These are phyloP conservation scores for Augochlora pura DNA, from an alignment of 1,140 invertebrate species.

Conservation along the genomic window DNA sequence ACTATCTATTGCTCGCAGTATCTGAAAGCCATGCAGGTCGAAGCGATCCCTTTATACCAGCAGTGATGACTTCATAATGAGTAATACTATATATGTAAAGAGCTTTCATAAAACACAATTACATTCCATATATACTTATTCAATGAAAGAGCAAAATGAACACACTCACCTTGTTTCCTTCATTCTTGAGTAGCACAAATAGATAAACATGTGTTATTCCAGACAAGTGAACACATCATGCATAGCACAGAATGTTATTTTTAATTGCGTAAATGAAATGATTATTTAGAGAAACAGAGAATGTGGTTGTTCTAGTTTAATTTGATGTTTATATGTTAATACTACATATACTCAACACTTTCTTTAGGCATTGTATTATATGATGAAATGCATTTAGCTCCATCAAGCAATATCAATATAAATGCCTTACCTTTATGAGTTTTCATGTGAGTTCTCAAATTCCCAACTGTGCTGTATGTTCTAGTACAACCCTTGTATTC, in stretches of 20 bases:
- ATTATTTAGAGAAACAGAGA: background rate
- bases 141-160: background rate
- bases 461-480: constrained; percentile 96
- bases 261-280: constrained; percentile 4
- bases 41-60: constrained; percentile 68
- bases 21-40: constrained; percentile 73
- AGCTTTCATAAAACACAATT: constrained; percentile 26
- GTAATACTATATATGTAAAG: constrained; percentile 17
- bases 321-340: background rate
- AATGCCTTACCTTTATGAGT: constrained; percentile 92
- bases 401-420: background rate
- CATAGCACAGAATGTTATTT: constrained; percentile 38
- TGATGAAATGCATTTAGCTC: constrained; percentile 1
- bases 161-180: constrained; percentile 63
- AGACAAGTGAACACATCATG: constrained; percentile 26
- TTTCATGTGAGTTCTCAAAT: constrained; percentile 96
- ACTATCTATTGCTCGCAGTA: constrained; percentile 64
- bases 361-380: constrained; percentile 5
- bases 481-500: constrained; percentile 93
- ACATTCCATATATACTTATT: background rate
- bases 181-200: constrained; percentile 63
- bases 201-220: constrained; percentile 38
- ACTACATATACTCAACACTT: background rate
- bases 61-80: constrained; percentile 53
- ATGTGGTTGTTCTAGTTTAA: background rate